Conservation (phyloP, 1,140 invertebrate species). For the Megathymus violae region DNA sequence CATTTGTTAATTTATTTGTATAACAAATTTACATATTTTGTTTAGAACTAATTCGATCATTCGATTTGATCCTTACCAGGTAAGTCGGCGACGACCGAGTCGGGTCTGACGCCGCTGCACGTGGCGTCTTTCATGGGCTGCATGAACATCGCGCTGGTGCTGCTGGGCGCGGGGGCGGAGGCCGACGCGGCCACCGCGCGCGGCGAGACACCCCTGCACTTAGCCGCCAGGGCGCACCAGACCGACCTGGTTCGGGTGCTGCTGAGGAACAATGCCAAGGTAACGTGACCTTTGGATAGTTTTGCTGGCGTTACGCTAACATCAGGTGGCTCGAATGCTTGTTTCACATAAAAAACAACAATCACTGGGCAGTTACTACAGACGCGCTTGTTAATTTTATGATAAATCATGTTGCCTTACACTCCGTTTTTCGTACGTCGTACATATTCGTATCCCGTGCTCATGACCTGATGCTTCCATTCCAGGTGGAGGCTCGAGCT, state of each 20-base stretch:
- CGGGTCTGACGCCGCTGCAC: constrained; percentile 97
- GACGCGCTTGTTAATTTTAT: no score
- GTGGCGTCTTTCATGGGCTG: constrained; percentile 99
- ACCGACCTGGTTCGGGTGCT: constrained; percentile 98
- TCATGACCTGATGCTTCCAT: neutral
- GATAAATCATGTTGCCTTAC: no score
- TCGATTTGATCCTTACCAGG: constrained; percentile 57
- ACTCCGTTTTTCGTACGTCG: no score
- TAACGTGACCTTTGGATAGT: constrained; percentile 31
- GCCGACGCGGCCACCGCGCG: constrained; percentile 97
- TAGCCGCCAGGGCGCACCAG: constrained; percentile 98
- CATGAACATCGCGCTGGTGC: constrained; percentile 98
- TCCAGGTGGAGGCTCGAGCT: constrained; percentile 96
- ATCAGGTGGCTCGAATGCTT: no score
- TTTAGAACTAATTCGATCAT: no score
- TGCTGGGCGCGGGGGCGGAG: constrained; percentile 97
- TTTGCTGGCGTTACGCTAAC: no score
- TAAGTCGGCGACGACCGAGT: constrained; percentile 88
- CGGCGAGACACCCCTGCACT: constrained; percentile 98
- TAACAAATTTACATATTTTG: no score
- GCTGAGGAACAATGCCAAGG: constrained; percentile 94
- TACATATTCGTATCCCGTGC: no score
- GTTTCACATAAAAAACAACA: no score
- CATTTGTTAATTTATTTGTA: no score
- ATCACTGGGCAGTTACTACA: no score